Base-by-base conservation (phyloP, 2,797 vertebrate genomes). In the Kryptolebias ocellatus region DNA sequence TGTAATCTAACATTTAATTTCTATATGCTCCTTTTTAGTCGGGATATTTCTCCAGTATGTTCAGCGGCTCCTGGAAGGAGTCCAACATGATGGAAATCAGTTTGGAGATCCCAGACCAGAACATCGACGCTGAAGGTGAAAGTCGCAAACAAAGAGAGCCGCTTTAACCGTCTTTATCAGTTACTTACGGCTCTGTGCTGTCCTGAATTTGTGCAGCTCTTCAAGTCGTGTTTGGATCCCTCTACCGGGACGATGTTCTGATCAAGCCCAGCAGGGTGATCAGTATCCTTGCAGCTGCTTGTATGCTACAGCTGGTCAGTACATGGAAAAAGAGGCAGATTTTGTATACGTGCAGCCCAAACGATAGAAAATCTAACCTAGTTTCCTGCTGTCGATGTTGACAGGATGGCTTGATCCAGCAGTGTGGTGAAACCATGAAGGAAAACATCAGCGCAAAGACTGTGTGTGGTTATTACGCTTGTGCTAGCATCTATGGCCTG, bases 31-130 rank as follows among this genome's bases (percentile, higher is more conserved):
- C n/a, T 56, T 63, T 44, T 8, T 87, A 0, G 98, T 99, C 97
- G 1, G 97, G 97, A 17, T 99, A 99, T 92, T 99, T 99, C 88
- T 98, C 96, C 85, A 98, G 97, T 85, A 99, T 99, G 98, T 99
- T 99, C 92, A 98, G 98, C 52, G 98, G 98, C 45, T 98, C 97
- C 46, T 99, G 98, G 98, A 99, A 95, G 79, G 97, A 99, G 85
- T 99, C 98, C 14, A 96, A 87, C 85, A 99, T 98, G 97, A 95
- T 94, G 77, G 92, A 93, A 77, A 98, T 99, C 74, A 95, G 95
- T 86, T 65, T 99, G 87, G 97, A 99, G 91, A 99, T 99, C 80
- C 98, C 98, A 1, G 98, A 99, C 85, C 96, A 98, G 88, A 99
- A 98, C 83, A 99, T 99, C 54, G 97, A 99, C 87, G 90, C 95